phyloP scores from a whole-genome alignment of 2,113 vertebrate species.

The Austrofundulus limnaeus region DNA sequence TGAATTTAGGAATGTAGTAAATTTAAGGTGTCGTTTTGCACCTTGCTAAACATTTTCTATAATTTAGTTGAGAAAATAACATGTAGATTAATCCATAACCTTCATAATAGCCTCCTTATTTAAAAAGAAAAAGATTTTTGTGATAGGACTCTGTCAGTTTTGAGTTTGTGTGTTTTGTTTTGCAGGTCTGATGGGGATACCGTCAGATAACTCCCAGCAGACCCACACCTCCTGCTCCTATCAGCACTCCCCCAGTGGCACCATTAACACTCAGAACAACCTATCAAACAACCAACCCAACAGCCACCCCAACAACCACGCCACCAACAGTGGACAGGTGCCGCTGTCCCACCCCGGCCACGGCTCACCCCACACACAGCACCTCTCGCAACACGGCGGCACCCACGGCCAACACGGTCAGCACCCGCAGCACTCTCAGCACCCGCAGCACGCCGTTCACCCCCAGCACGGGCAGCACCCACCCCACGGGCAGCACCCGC shows the following conservation, averaged over 20 bases:
- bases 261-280: conserved; percentile 82
- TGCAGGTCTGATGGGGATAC: conserved; percentile 88
- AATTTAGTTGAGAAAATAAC: too few species aligned
- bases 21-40: too few species aligned
- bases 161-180: conserved; percentile 43
- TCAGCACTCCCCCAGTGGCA: conserved; percentile 88
- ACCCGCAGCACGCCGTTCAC: conserved; percentile 63
- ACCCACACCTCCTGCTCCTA: conserved; percentile 92
- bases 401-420: conserved; percentile 70
- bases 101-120: too few species aligned
- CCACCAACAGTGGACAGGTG: conserved; percentile 83
- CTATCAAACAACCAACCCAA: conserved; percentile 79
- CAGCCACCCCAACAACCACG: conserved; percentile 83
- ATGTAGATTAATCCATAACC: too few species aligned
- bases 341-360: conserved; percentile 82
- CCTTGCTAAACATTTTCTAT: too few species aligned
- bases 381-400: conserved; percentile 74
- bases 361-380: conserved; percentile 77
- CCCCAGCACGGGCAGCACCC: conserved; percentile 75
- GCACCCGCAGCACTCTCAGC: conserved; percentile 67
- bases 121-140: too few species aligned
- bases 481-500: conserved; percentile 68
- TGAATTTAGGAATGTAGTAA: background rate
- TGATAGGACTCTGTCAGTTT: background rate
- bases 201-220: conserved; percentile 86